phyloP scores from a whole-genome alignment of 2,113 vertebrate species.

The Tympanuchus pallidicinctus region DNA sequence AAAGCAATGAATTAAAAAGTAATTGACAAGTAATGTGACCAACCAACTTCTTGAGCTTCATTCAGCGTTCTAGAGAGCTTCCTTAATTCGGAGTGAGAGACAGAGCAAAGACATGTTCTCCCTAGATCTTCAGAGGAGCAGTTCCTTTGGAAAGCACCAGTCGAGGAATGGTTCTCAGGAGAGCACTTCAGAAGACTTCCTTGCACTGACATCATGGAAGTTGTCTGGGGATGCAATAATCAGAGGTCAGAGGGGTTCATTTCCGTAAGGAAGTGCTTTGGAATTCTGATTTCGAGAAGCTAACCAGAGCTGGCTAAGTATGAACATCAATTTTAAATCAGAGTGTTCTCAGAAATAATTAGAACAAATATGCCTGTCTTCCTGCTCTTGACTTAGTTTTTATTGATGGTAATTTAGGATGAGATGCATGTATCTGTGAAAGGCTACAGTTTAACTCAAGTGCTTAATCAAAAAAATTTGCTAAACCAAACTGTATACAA shows the following conservation, averaged over 20 bases:
- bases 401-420: not conserved
- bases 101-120: not conserved
- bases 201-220: not conserved
- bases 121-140: not conserved
- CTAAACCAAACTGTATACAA: not conserved
- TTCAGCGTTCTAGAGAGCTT: not conserved
- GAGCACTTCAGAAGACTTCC: not conserved
- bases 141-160: constrained; percentile 15
- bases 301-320: not conserved
- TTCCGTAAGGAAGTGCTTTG: constrained; percentile 19
- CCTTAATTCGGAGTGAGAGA: not conserved
- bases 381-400: not conserved
- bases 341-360: not conserved
- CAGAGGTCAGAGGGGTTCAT: constrained; percentile 11
- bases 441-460: not conserved
- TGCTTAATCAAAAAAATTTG: not conserved
- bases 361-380: not conserved
- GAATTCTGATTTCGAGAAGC: constrained; percentile 28
- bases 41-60: not conserved
- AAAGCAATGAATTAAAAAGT: constrained; percentile 9
- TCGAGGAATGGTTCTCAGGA: not conserved
- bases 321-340: not conserved
- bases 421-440: not conserved
- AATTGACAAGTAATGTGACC: not conserved
- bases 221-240: not conserved